phyloP scores from a whole-genome alignment of 2,113 vertebrate species.

The Amphilophus citrinellus region DNA sequence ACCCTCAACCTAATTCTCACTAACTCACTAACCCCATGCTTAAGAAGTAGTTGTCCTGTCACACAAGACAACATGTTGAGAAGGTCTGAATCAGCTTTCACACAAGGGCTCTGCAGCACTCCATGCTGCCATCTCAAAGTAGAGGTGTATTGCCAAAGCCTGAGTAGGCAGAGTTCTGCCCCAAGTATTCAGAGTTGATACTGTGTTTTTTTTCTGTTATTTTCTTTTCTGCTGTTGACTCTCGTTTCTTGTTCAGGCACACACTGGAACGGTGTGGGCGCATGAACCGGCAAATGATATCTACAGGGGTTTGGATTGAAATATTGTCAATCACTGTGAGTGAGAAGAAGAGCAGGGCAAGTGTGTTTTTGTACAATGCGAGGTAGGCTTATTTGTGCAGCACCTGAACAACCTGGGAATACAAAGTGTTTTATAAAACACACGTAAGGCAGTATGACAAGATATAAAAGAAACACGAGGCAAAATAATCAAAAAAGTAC shows the following conservation, averaged over 20 bases:
- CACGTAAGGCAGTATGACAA: background rate
- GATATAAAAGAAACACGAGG: background rate
- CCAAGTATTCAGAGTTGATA: constrained; percentile 28
- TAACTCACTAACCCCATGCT: background rate
- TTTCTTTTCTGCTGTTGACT: constrained; percentile 28
- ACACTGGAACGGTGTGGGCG: constrained; percentile 33
- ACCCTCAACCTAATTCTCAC: background rate
- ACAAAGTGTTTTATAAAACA: background rate
- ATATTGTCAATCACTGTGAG: constrained; percentile 42
- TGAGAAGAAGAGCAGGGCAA: background rate
- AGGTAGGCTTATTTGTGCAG: background rate
- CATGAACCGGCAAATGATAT: constrained; percentile 54
- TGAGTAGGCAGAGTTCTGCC: constrained; percentile 19
- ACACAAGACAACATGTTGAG: constrained; percentile 1
- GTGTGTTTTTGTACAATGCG: background rate
- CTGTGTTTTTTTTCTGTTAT: background rate
- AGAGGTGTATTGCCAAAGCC: constrained; percentile 33
- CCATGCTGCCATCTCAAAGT: constrained; percentile 36
- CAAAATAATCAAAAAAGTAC: background rate
- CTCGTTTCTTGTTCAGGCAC: constrained; percentile 55
- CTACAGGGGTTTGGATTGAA: constrained; percentile 41
- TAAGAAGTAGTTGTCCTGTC: background rate
- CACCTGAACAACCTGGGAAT: background rate
- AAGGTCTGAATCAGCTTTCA: constrained; percentile 16
- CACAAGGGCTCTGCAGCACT: constrained; percentile 8